phyloP scores from a whole-genome alignment of 2,113 vertebrate genomes.

The Rhipidura dahli region DNA sequence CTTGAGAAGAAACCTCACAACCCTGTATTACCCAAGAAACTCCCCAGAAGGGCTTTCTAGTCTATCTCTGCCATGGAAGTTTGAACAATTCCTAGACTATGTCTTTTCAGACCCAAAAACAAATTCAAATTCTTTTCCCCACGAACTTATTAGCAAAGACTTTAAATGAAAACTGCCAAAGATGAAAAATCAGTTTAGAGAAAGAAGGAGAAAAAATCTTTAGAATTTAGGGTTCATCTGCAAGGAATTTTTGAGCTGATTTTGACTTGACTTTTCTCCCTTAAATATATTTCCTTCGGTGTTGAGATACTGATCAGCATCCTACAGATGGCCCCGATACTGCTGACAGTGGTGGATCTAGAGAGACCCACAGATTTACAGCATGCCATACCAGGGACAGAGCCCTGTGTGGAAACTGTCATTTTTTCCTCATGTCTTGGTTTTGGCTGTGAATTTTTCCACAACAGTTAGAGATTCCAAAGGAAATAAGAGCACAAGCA shows the following conservation, averaged over 20 bases:
- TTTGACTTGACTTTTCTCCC: neutral
- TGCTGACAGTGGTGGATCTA: neutral
- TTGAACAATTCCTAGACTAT: neutral
- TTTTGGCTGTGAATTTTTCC: constrained; percentile 44
- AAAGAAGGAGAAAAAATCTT: neutral
- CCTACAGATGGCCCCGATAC: neutral
- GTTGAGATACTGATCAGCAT: neutral
- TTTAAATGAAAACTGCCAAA: neutral
- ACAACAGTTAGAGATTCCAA: constrained; percentile 49
- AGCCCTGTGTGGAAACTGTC: constrained; percentile 9
- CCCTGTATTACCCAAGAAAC: neutral
- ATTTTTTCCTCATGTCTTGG: neutral
- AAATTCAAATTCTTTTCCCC: neutral
- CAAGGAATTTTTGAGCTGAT: neutral
- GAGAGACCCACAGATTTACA: neutral
- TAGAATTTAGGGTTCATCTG: neutral
- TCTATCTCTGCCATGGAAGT: neutral
- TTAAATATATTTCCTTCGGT: neutral
- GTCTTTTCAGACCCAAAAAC: neutral
- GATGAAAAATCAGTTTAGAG: neutral
- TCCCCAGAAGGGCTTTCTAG: neutral
- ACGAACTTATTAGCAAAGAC: neutral
- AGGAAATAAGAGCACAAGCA: constrained; percentile 40
- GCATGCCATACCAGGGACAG: neutral
- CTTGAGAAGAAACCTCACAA: neutral